Conservation (phyloP, 2,797 vertebrate genomes). For the Gallinago solitaria region DNA sequence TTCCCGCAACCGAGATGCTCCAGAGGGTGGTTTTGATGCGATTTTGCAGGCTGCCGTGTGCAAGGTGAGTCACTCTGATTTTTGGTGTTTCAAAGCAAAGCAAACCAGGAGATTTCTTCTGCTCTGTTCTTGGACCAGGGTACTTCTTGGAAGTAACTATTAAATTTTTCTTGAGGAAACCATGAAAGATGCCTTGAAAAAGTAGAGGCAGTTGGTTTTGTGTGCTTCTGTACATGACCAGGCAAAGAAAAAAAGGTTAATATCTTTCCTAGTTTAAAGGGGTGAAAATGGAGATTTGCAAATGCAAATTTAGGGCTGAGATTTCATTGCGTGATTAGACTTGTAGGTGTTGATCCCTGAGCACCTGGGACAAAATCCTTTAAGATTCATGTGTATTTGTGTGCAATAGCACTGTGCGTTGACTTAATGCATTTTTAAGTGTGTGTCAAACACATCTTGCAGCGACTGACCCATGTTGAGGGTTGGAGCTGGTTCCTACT, state of each 20-base stretch:
- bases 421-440: neutral
- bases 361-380: neutral
- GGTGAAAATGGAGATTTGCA: neutral
- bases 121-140: neutral
- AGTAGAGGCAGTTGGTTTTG: neutral
- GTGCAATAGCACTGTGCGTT: accelerated
- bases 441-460: neutral
- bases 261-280: neutral
- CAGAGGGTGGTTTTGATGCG: conserved; percentile 95
- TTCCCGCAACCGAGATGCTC: conserved; percentile 94
- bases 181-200: neutral
- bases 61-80: conserved; percentile 81
- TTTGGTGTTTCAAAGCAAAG: neutral
- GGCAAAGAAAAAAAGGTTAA: neutral
- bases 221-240: neutral
- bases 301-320: neutral
- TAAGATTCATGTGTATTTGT: neutral
- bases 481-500: neutral
- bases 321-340: neutral
- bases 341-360: neutral
- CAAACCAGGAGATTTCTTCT: neutral
- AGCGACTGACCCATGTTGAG: neutral
- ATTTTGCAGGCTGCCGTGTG: conserved; percentile 95
- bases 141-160: neutral
- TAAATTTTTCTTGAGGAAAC: neutral